A percentile compares a stretch with the other conserved stretches of the same genome.
Conservation (phyloP, 2,797 vertebrate genomes). For the Melanotaenia maccullochi region DNA sequence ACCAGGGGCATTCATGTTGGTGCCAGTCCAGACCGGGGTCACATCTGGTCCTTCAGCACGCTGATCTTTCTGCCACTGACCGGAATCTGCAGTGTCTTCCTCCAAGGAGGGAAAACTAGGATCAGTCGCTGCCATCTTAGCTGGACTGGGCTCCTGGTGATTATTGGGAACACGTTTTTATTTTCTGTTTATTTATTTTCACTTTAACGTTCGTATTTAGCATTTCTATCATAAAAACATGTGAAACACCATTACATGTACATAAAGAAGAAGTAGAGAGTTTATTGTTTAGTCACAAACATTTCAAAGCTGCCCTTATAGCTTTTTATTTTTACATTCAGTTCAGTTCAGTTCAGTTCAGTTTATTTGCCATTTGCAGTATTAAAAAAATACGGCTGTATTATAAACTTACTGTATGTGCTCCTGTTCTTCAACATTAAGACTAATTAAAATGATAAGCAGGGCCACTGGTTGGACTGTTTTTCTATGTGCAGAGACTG, state of each 20-base stretch:
- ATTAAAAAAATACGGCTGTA: no score
- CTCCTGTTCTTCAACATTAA: neutral
- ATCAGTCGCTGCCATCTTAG: constrained; percentile 75
- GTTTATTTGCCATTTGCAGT: no score
- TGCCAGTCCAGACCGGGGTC: constrained; percentile 55
- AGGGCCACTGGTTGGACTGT: neutral
- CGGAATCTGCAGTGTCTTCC: constrained; percentile 29
- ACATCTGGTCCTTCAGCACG: constrained; percentile 42
- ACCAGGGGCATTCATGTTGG: constrained; percentile 40
- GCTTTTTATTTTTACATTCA: neutral
- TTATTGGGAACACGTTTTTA: neutral
- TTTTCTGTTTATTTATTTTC: neutral
- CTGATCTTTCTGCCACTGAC: constrained; percentile 66
- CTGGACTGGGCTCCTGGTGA: constrained; percentile 75
- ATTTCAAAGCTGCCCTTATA: neutral
- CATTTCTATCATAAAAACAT: neutral
- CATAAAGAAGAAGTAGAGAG: neutral
- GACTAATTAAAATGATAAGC: neutral
- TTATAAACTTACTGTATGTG: neutral
- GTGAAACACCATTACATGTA: neutral
- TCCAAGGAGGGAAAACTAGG: constrained; percentile 36
- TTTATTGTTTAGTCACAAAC: neutral
- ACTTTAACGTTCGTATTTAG: neutral
- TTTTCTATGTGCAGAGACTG: no score
- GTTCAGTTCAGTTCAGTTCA: no score